Evolutionary conservation across 2,113 vertebrate genomes (phyloP), one percentile per base, ranked within the genome.

Genomic region (Prinia subflava): DNA sequence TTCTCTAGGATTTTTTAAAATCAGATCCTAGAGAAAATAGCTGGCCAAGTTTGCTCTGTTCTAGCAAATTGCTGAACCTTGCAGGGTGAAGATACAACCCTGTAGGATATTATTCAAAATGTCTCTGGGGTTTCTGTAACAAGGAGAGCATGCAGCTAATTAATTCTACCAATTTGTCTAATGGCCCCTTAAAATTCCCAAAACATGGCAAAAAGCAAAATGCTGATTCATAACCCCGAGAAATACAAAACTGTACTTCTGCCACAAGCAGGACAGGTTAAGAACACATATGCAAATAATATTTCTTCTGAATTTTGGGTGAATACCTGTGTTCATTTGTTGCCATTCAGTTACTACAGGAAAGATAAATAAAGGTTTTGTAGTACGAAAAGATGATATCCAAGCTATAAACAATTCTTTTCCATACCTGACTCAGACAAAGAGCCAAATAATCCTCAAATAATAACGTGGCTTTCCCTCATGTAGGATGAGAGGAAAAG

Each of bases 1-100:
- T 93, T 92, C 83, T 90, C 68, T 60, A 90, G 53, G 73, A 95
- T 68, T 94, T 94, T 94, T 84, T 92, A 39, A 39, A 39, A 78
- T 91, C 83, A 92, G 60, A 81, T 90, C 25, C 64, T 83, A 41
- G 49, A 86, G 90, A 92, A 97, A 96, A 94, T 9, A 94, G 49
- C 52, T 9, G 15, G 62, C 44, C 53, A 87, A 60, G 64, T 86
- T 84, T 89, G 44, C 63, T 90, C 79, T 92, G 60, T 56, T 94
- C 76, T 76, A 87, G 64, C 62, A 83, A 93, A 89, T 75, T 68
- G 82, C 31, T 50, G 64, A 89, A 77, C 39, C 76, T 93, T 75
- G 69, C 31, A 91, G 59, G 33, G 55, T 73, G 55, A 84, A 89
- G 50, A 77, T 47, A 75, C 35, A 62, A 68, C 27, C 27, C 21